Percentiles rank a stretch among this genome's conserved stretches.
phyloP scores from a whole-genome alignment of 2,797 vertebrate genomes.

The Lagothrix lagotricha region DNA sequence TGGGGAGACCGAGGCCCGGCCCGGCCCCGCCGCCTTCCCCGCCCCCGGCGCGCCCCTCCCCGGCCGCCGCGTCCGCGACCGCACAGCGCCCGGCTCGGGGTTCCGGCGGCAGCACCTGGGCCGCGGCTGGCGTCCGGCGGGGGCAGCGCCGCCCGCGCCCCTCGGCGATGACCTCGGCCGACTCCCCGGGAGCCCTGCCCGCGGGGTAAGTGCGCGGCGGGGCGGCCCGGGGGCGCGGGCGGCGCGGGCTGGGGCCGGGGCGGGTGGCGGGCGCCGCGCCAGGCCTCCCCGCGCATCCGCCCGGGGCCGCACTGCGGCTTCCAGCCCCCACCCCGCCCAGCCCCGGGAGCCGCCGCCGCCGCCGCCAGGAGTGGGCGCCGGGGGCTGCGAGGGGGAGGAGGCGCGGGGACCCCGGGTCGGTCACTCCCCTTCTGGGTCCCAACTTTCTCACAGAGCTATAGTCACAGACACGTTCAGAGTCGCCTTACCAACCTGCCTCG shows the following conservation, averaged over 20 bases:
- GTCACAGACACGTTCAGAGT: neutral
- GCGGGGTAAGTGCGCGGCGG: slow-evolving; percentile 68
- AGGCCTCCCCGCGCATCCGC: neutral
- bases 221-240: neutral
- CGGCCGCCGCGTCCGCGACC: slow-evolving; percentile 10
- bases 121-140: slow-evolving; percentile 36
- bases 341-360: neutral
- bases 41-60: slow-evolving; percentile 72
- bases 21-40: slow-evolving; percentile 72
- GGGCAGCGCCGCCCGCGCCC: neutral
- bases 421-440: neutral
- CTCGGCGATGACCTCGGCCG: slow-evolving; percentile 66
- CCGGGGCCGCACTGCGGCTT: slow-evolving; percentile 70
- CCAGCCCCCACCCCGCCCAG: neutral
- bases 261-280: neutral
- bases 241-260: neutral
- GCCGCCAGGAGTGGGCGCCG: neutral
- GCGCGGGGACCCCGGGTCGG: neutral
- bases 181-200: slow-evolving; percentile 37
- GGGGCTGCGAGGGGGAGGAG: neutral
- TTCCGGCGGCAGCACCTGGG: slow-evolving; percentile 58
- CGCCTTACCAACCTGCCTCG: neutral
- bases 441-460: slow-evolving; percentile 42
- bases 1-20: slow-evolving; percentile 57
- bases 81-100: slow-evolving; percentile 14